Evolutionary conservation across 2,888 invertebrate species (phyloP), one percentile per base, ranked within the genome.

Genomic region (Geophilus truncorum): DNA sequence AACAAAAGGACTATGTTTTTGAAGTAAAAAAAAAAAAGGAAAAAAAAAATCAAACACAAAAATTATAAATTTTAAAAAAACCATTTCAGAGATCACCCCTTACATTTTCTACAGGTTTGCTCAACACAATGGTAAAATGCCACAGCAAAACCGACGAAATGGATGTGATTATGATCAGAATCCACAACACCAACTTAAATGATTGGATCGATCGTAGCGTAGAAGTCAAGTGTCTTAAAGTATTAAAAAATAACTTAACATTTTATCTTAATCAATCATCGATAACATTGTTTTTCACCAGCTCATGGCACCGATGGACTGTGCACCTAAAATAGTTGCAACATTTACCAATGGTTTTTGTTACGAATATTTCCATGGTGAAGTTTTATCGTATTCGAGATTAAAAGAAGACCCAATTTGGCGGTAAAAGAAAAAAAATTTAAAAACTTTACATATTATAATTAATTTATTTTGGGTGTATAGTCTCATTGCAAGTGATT

Each of bases 81-180:
- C 51, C 18, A n/a, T 75, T 77, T 28, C n/a, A 77, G 77, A 77
- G 21, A 77, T 77, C 77, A 32, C 18, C 32, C 12, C 15, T 77
- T 7, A 9, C 12, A 34, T 0, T n/a, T 30, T 77, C 77, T 6
- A 32, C 34, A 36, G 77, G 77, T 12, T 32, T 77, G 21, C 32
- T 77, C 32, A 77, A 77, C 9, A 77, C 77, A 4, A 77, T 77
- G 77, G 77, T 77, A 18, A 77, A 77, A 77, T 77, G 77, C 32
- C n/a, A 77, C 77, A 77, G 23, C 32, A 32, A 21, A 32, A 21
- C 12, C 4, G 21, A 32, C 18, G 15, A 12, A 18, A 12, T 1
- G 4, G 77, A 77, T 77, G 77, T 18, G n/a, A 28, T 77, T 9
- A 77, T 77, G 77, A 77, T 77, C 21, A 32, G 77, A 7, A 77